Evolutionary conservation across 2,888 invertebrate genomes (phyloP).

Genomic region (Neoitamus cyanurus): DNA sequence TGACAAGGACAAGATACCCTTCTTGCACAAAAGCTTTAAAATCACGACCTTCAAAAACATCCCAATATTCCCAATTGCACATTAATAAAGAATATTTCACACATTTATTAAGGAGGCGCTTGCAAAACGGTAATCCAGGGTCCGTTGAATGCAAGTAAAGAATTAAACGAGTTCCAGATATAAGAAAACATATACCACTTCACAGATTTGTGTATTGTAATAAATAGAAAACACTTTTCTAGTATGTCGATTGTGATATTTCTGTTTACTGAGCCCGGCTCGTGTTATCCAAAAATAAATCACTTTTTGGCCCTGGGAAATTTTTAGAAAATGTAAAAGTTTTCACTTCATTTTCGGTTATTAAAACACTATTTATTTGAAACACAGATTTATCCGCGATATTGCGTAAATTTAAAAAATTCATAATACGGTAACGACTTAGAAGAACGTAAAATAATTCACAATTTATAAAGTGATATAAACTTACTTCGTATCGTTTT

Average conservation of each 20-base stretch:
- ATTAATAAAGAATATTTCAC: not conserved
- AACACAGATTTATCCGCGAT: not conserved
- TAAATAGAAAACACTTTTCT: constrained; percentile 2
- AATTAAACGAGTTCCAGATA: not conserved
- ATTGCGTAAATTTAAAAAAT: not conserved
- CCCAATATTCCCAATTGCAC: too few relatives aligned
- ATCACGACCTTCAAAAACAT: not conserved
- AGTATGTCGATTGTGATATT: constrained; percentile 33
- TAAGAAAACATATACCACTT: not conserved
- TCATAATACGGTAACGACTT: not conserved
- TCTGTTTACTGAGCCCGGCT: constrained; percentile 23
- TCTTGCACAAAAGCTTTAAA: not conserved
- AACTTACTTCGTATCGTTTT: constrained; percentile 66
- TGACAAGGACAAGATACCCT: too few relatives aligned
- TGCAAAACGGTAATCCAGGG: constrained; percentile 51
- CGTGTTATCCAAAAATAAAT: constrained; percentile 43
- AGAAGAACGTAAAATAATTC: not conserved
- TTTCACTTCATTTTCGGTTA: not conserved
- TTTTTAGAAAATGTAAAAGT: not conserved
- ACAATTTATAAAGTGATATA: constrained; percentile 23
- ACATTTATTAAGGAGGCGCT: not conserved
- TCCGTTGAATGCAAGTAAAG: constrained; percentile 49
- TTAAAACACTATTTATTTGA: not conserved
- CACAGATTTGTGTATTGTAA: not conserved
- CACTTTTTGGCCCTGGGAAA: constrained; percentile 34